Evolutionary conservation across 2,888 invertebrate genomes (phyloP).

Genomic region (Aphodius granarius): DNA sequence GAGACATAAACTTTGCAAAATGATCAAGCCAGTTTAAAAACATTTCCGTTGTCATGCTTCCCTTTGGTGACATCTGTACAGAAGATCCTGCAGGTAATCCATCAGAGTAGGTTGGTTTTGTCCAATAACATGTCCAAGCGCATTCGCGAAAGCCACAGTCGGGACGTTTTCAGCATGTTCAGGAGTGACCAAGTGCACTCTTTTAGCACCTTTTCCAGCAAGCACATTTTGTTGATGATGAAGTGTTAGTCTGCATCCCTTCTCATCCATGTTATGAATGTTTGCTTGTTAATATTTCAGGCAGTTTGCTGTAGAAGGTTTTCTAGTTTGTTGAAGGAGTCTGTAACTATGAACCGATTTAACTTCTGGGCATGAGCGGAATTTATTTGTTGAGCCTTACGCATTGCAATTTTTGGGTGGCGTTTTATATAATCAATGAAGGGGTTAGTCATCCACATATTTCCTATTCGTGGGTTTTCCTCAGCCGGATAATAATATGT

Average conservation of each 20-base stretch:
- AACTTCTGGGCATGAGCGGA: conserved; percentile 5
- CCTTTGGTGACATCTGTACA: conserved; percentile 36
- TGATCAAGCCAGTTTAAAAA: conserved; percentile 31
- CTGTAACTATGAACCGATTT: conserved; percentile 8
- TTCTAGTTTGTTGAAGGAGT: conserved; percentile 17
- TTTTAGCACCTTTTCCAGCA: conserved; percentile 38
- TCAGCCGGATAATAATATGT: not conserved
- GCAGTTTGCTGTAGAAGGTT: conserved; percentile 1
- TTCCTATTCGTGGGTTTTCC: not conserved
- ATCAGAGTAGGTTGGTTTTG: conserved; percentile 31
- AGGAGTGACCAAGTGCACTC: conserved; percentile 38
- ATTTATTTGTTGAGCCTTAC: conserved; percentile 7
- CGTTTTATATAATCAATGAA: conserved; percentile 4
- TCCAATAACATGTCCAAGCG: conserved; percentile 31
- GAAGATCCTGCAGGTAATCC: conserved; percentile 32
- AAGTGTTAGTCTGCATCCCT: conserved; percentile 37
- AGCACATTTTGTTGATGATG: conserved; percentile 38
- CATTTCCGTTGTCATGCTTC: conserved; percentile 31
- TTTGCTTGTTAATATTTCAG: conserved; percentile 9
- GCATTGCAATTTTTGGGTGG: conserved; percentile 2
- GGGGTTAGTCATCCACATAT: no score
- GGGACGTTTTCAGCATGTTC: conserved; percentile 45
- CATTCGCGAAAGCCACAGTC: conserved; percentile 40
- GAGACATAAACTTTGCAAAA: conserved; percentile 25
- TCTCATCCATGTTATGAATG: conserved; percentile 40